Evolutionary conservation across 2,113 vertebrate genomes (phyloP), one percentile per base, ranked within the genome.

Genomic region (Upupa epops): DNA sequence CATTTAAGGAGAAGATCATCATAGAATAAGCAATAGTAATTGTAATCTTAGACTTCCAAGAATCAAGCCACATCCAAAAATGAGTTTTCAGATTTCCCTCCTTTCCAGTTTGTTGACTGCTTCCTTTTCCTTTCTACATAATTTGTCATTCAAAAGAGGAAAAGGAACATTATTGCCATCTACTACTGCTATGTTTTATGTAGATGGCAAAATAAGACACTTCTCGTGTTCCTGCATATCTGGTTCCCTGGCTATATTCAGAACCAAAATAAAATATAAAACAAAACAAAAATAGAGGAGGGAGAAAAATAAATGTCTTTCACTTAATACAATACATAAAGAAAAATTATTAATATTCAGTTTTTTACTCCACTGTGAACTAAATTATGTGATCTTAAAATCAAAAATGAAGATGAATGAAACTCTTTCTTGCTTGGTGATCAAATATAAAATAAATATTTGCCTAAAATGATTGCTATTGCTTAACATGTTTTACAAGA

Each of bases 321-420:
- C 85, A 96, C 81, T 92, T 96, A 95, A 92, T 90, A 85, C 26
- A 76, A 73, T 81, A 42, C 77, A 95, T 86, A 95, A 93, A 96
- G 78, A 89, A 96, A 95, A 97, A 90, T 93, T 88, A 93, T 89
- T 95, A 94, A 93, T 52, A 92, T 96, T 96, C 87, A 95, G 52
- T 65, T 96, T 94, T 3, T n/a, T 95, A 84, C 87, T 96, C 13
- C 8, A 93, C 31, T 75, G 34, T 94, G 89, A 95, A 84, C 90
- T 96, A 94, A 97, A 96, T 96, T 95, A 95, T 91, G 75, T 92
- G 85, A 90, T 93, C 84, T 97, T 96, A 91, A 96, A 96, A 95
- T 95, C 60, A 91, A 95, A 97, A 96, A 97, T 96, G 55, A 97
- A 97, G 95, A 97, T 95, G 75, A 96, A 96, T 97, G 37, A 94